phyloP scores from a whole-genome alignment of 1,140 invertebrate species.

The Caenorhabditis latens region DNA sequence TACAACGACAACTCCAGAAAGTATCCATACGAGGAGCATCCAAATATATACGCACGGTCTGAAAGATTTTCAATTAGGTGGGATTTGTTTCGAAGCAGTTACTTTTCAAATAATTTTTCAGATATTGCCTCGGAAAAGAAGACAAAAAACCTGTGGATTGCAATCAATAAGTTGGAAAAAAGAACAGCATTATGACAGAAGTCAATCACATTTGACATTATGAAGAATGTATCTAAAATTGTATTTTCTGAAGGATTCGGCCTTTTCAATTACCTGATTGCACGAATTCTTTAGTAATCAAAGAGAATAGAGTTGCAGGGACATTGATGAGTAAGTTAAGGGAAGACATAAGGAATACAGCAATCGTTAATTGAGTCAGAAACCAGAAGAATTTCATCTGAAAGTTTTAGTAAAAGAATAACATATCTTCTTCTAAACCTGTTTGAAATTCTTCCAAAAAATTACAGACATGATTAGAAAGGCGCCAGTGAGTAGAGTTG shows the following conservation, averaged over 20 bases:
- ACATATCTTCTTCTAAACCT: neutral
- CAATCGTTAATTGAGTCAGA: neutral
- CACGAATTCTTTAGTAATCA: neutral
- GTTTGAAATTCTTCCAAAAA: neutral
- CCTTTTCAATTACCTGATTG: neutral
- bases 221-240: neutral
- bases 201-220: conserved; percentile 12
- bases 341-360: neutral
- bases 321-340: neutral
- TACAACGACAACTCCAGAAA: neutral
- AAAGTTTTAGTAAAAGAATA: neutral
- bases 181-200: conserved; percentile 31
- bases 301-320: conserved; percentile 1
- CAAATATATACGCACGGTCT: neutral
- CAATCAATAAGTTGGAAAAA: conserved; percentile 16
- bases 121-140: neutral
- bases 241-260: too few species aligned
- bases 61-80: neutral
- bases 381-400: conserved; percentile 17
- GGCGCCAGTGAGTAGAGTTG: neutral
- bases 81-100: neutral
- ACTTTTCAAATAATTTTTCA: conserved; percentile 3
- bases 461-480: neutral
- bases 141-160: neutral
- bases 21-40: neutral